Evolutionary conservation across 2,888 invertebrate genomes (phyloP).

Genomic region (Campopleginae sp.): DNA sequence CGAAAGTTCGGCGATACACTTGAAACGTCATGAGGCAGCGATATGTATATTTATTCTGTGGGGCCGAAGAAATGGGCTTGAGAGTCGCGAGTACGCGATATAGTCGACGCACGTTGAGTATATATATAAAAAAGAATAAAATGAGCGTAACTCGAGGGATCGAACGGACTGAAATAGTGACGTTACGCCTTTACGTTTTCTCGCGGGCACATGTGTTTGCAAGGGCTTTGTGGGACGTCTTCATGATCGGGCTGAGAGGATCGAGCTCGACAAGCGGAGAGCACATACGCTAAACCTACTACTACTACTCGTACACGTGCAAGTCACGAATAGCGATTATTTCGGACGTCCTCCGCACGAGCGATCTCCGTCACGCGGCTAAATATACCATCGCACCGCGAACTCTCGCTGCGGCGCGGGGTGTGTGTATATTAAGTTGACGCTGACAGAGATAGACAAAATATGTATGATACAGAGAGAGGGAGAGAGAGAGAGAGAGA

Average conservation of each 20-base stretch:
- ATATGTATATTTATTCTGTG: constrained; percentile 38
- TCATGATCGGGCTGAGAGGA: constrained; percentile 52
- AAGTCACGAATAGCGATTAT: constrained; percentile 73
- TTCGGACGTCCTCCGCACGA: constrained; percentile 72
- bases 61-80: constrained; percentile 29
- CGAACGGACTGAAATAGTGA: neutral
- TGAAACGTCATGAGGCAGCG: neutral
- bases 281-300: constrained; percentile 53
- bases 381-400: constrained; percentile 75
- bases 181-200: constrained; percentile 17
- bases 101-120: too few species aligned
- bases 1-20: constrained; percentile 25
- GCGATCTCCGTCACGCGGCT: constrained; percentile 74
- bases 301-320: constrained; percentile 62
- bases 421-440: constrained; percentile 53
- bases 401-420: constrained; percentile 49
- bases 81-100: constrained; percentile 21
- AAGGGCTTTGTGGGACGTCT: constrained; percentile 55
- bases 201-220: neutral
- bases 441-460: constrained; percentile 37
- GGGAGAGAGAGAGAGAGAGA: constrained; percentile 38
- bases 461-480: constrained; percentile 29
- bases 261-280: constrained; percentile 42
- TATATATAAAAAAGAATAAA: neutral
- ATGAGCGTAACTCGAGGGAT: neutral